Evolutionary conservation across 2,797 vertebrate species (phyloP).

Genomic region (Bryconaethiops microstoma): DNA sequence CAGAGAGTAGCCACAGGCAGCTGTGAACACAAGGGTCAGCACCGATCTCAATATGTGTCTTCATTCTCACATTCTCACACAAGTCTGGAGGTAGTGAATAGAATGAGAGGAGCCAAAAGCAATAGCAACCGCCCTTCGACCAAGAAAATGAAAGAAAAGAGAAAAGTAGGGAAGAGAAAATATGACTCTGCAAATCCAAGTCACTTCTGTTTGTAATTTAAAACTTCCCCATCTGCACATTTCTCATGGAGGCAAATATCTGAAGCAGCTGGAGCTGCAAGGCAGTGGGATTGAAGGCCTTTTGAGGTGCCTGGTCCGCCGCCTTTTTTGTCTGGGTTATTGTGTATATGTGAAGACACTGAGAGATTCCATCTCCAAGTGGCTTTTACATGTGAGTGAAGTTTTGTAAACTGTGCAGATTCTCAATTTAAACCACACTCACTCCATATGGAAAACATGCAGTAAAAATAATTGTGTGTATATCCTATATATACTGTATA

Average conservation of each 20-base stretch:
- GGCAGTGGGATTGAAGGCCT: slow-evolving; percentile 8
- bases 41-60: slow-evolving; percentile 29
- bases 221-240: slow-evolving; percentile 60
- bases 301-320: slow-evolving; percentile 3
- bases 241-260: slow-evolving; percentile 58
- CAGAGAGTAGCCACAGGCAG: slow-evolving; percentile 32
- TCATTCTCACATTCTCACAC: slow-evolving; percentile 8
- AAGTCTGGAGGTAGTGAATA: slow-evolving; percentile 45
- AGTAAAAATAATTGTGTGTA: background rate
- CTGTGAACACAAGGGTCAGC: slow-evolving; percentile 48
- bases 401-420: background rate
- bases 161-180: slow-evolving; percentile 41
- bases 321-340: background rate
- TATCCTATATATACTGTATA: too few relatives aligned
- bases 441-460: slow-evolving; percentile 1
- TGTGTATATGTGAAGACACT: background rate
- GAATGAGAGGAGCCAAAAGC: slow-evolving; percentile 37
- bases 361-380: background rate
- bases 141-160: slow-evolving; percentile 36
- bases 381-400: slow-evolving; percentile 4
- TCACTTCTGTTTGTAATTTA: slow-evolving; percentile 65
- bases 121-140: slow-evolving; percentile 38
- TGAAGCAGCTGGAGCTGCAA: slow-evolving; percentile 51
- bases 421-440: background rate
- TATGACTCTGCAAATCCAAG: slow-evolving; percentile 61